Evolutionary conservation across 2,113 vertebrate genomes (phyloP).

Genomic region (Phyllostomus hastatus): DNA sequence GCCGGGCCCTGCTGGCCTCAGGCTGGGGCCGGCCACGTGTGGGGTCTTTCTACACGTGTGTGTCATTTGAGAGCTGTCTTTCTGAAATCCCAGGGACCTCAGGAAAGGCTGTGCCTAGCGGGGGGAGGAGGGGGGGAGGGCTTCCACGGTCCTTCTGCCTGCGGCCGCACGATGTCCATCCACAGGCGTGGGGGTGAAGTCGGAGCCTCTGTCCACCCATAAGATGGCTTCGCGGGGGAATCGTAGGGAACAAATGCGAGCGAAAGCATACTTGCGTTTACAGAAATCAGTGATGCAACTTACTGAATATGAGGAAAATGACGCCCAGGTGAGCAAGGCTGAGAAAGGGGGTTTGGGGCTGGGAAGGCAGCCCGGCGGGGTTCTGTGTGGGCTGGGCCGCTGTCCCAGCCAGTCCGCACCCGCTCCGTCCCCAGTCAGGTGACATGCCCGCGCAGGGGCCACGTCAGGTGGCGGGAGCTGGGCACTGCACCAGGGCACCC

Average conservation of each 20-base stretch:
- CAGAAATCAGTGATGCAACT: not conserved
- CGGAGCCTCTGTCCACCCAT: not conserved
- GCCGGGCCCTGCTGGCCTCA: too few relatives aligned
- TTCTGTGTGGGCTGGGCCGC: accelerated
- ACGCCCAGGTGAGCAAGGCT: not conserved
- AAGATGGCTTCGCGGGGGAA: not conserved
- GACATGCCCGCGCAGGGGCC: not conserved
- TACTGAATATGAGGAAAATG: not conserved
- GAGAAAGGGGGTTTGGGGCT: not conserved
- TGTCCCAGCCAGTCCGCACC: not conserved
- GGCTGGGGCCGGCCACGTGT: accelerated
- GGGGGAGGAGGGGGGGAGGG: not conserved
- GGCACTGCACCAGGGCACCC: not conserved
- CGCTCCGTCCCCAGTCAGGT: accelerated
- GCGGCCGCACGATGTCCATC: not conserved
- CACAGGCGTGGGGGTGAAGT: not conserved
- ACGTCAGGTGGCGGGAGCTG: not conserved
- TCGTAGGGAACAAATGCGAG: not conserved
- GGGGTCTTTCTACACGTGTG: not conserved
- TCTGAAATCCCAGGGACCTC: not conserved
- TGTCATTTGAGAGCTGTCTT: not conserved
- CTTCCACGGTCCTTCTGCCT: not conserved
- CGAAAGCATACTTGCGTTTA: not conserved
- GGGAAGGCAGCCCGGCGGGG: not conserved
- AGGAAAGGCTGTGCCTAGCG: not conserved